Base-by-base conservation (phyloP, 2,113 vertebrate species). In the Takifugu bimaculatus region DNA sequence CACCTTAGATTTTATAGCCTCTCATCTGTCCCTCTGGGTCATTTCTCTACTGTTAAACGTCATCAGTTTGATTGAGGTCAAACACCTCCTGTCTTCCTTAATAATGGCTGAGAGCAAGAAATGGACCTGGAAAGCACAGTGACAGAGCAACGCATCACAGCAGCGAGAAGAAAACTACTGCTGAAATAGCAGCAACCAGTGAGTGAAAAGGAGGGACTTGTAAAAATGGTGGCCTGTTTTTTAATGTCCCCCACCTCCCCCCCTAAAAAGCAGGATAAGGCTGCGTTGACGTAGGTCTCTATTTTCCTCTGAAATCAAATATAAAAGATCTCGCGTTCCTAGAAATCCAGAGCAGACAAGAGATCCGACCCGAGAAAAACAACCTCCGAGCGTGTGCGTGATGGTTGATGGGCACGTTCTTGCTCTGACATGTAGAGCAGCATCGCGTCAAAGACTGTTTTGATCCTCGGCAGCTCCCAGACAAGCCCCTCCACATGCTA, bases 381-480 rank as follows among this genome's bases (percentile, higher is more conserved):
- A 83, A 60, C 60, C 57, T 50, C 20, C 12, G 25, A 56, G 28
- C 6, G 1, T 50, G 65, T 65, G 65, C 26, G 29, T 53, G 56
- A 50, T 60, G 15, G 51, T 61, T 50, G 72, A 65, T 81, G 79
- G 61, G 66, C 71, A 72, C 55, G 69, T 59, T 76, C 82, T 27
- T 86, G 85, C 81, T 79, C 47, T 6, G 55, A 88, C 87, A 83
- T 68, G 88, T 72, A 83, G 49, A 48, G 66, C 64, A 59, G 61
- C 65, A 66, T 80, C 26, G 5, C 69, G 77, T 75, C 80, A 85
- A 88, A 85, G 68, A 56, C 65, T 88, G 85, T 85, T 85, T 89
- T 83, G 76, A 82, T 87, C 71, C 50, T 54, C 12, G 0, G 56
- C 64, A 50, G 68, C 70, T 82, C 70, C 27, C 67, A 78, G 75